Percentiles rank a stretch among this genome's conserved stretches.
Conservation (phyloP, 2,113 vertebrate genomes). For the Aegithalos caudatus region DNA sequence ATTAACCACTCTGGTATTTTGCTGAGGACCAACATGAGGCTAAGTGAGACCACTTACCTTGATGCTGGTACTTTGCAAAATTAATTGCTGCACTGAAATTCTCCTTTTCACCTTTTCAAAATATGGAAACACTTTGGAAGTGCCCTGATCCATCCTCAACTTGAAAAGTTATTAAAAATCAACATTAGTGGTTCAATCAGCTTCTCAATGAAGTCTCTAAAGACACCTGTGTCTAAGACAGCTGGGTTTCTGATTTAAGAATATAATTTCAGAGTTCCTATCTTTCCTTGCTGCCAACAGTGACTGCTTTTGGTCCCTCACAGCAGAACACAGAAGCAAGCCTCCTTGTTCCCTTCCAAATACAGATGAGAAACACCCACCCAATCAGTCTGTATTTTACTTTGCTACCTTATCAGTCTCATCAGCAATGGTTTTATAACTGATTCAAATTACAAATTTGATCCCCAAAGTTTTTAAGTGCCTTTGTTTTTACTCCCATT, state of each 20-base stretch:
- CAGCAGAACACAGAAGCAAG: not conserved
- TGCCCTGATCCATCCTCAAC: slow-evolving; percentile 1
- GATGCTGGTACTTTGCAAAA: slow-evolving; percentile 10
- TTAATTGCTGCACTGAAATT: slow-evolving; percentile 26
- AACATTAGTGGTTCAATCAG: slow-evolving; percentile 1
- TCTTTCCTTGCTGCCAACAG: not conserved
- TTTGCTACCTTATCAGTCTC: not conserved
- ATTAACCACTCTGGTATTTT: slow-evolving; percentile 19
- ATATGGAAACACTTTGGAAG: not conserved
- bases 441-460: not conserved
- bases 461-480: not conserved
- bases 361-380: not conserved
- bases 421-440: not conserved
- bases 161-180: slow-evolving; percentile 36
- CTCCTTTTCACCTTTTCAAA: slow-evolving; percentile 32
- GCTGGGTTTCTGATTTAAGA: not conserved
- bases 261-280: not conserved
- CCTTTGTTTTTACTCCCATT: not conserved
- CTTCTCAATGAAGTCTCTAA: not conserved
- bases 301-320: not conserved
- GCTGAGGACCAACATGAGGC: slow-evolving; percentile 2
- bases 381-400: rapidly evolving
- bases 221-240: not conserved
- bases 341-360: not conserved
- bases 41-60: slow-evolving; percentile 10